Conservation (phyloP, 1,140 invertebrate species). For the Geopemphigus sp. region DNA sequence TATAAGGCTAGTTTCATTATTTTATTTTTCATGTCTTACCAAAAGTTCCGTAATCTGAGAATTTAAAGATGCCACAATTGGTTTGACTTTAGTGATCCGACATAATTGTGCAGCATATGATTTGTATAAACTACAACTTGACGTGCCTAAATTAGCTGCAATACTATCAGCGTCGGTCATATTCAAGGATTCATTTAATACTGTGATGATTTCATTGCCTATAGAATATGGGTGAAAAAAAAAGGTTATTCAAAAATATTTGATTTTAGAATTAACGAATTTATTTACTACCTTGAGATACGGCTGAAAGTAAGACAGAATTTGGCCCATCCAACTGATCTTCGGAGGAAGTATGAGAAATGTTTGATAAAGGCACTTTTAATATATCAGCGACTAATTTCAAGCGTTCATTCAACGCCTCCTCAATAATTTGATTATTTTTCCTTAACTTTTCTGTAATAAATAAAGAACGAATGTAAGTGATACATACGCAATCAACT, state of each 20-base stretch:
- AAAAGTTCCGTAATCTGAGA: constrained; percentile 40
- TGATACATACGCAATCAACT: not conserved
- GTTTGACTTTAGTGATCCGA: constrained; percentile 19
- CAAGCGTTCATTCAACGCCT: constrained; percentile 73
- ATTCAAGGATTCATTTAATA: constrained; percentile 50
- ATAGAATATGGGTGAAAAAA: constrained; percentile 1
- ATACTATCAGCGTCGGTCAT: constrained; percentile 29
- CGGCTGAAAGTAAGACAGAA: constrained; percentile 69
- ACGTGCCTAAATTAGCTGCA: constrained; percentile 5
- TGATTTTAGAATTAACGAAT: not conserved
- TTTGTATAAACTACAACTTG: constrained; percentile 34
- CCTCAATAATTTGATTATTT: constrained; percentile 69
- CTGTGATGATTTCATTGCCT: constrained; percentile 56
- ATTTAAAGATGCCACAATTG: constrained; percentile 32
- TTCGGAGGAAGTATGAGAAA: constrained; percentile 61
- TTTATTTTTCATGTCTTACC: constrained; percentile 24
- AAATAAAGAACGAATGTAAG: constrained; percentile 49
- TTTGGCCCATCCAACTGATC: constrained; percentile 56
- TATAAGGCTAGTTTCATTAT: too few relatives aligned
- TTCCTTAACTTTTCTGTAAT: constrained; percentile 67
- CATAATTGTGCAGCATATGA: constrained; percentile 22
- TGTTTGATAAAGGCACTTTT: constrained; percentile 70
- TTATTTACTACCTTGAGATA: constrained; percentile 66
- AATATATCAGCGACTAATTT: constrained; percentile 72
- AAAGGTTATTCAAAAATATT: not conserved